Base-by-base conservation (phyloP, 1,140 invertebrate species). In the Drosophila varians region DNA sequence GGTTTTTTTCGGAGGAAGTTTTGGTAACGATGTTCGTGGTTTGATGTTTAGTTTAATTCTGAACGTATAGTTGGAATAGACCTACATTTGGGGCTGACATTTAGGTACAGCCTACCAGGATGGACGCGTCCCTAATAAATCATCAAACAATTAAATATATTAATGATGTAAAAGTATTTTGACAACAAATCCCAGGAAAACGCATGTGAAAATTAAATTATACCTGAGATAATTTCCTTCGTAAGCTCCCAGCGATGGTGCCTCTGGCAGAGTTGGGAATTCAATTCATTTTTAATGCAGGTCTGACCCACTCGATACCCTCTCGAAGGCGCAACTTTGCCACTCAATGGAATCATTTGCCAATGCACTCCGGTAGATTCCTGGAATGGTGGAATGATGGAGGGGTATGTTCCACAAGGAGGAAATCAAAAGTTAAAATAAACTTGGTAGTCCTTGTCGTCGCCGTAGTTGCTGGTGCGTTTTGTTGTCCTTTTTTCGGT, bases 361-460 rank as follows among this genome's bases (percentile, higher is more conserved):
- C 70, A 66, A 54, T 74, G 70, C 58, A 65, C 34, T 76, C 16
- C 42, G 9, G 18, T 7, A 2, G 19, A 9, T n/a, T 11, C 28
- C 28, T 31, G 28, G 3, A 4, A 11, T n/a, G n/a, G n/a, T n/a
- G 8, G 28, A 3, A 31, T n/a, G n/a, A n/a, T n/a, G 5, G 19
- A 18, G 7, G 49, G 4, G 56, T 5, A 42, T 55, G 16, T 11
- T 42, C 36, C 56, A 75, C 70, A 60, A 64, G 49, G 64, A 60
- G 82, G 82, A 87, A 87, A 87, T 87, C 82, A 87, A 87, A 87
- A 87, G 82, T 87, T 87, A 87, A 87, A 87, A 86, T 86, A 86
- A 86, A 86, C 80, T 86, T 74, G 56, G 60, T 49, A 74, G 74
- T 74, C 78, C 51, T 53, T 54, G 77, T 46, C 52, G 55, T 26